Percentiles rank a stretch among this genome's conserved stretches.
phyloP scores from a whole-genome alignment of 2,888 invertebrate species.

The Cataglyphis livida region DNA sequence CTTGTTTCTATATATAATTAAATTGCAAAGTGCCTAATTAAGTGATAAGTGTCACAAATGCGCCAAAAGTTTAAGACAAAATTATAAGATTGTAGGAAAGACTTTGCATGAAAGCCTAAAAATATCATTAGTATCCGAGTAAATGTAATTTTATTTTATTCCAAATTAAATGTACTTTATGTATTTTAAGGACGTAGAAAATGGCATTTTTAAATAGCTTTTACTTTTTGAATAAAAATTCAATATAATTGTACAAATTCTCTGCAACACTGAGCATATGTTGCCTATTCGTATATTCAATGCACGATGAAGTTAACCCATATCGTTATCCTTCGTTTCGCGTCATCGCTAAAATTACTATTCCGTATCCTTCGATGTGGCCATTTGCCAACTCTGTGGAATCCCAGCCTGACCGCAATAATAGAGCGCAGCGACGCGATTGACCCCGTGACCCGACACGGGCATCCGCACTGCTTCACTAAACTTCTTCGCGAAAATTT shows the following conservation, averaged over 20 bases:
- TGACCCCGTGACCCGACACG: conserved; percentile 46
- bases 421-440: conserved; percentile 29
- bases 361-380: conserved; percentile 41
- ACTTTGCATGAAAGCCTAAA: not conserved
- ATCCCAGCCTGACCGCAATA: conserved; percentile 31
- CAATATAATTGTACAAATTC: not conserved
- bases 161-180: not conserved
- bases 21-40: not conserved
- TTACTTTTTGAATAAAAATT: not conserved
- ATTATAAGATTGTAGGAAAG: not conserved
- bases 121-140: not conserved
- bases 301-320: conserved; percentile 31
- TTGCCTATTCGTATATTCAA: conserved; percentile 14
- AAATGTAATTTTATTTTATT: not conserved
- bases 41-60: not conserved
- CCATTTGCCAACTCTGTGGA: conserved; percentile 40
- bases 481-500: conserved; percentile 15
- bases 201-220: not conserved
- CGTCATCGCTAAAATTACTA: conserved; percentile 49
- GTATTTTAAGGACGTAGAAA: not conserved
- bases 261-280: conserved; percentile 4
- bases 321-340: conserved; percentile 25
- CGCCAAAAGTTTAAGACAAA: not conserved
- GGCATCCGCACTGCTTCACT: conserved; percentile 31
- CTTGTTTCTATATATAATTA: not conserved